Percentiles rank a stretch among this genome's conserved stretches.
phyloP scores from a whole-genome alignment of 1,140 invertebrate species.

The Pseudomyrmex sp. region DNA sequence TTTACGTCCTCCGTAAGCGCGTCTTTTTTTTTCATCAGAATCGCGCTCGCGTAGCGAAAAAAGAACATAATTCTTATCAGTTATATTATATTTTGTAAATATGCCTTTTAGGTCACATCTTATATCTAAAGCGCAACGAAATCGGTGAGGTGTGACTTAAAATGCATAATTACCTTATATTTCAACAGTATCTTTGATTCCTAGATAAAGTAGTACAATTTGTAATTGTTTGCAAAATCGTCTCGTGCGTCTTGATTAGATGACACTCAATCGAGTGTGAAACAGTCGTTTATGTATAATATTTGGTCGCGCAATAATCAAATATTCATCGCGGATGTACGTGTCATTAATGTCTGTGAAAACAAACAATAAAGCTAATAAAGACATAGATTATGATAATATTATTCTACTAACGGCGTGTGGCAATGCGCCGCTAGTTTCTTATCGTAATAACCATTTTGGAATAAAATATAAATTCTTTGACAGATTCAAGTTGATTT shows the following conservation, averaged over 20 bases:
- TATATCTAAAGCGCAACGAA: too few relatives aligned
- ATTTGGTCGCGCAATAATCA: neutral
- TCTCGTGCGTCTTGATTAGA: conserved; percentile 25
- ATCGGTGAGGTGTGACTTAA: too few relatives aligned
- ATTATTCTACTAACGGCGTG: neutral
- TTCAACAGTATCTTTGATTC: neutral
- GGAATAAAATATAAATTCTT: too few relatives aligned
- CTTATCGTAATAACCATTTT: too few relatives aligned
- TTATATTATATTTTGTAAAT: too few relatives aligned
- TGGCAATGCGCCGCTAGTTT: neutral
- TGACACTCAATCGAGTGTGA: neutral
- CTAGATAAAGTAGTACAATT: neutral
- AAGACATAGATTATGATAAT: conserved; percentile 30
- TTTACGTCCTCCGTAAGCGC: conserved; percentile 26
- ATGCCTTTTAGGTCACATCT: too few relatives aligned
- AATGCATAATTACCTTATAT: too few relatives aligned
- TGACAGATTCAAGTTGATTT: too few relatives aligned
- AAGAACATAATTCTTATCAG: neutral
- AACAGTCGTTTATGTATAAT: conserved; percentile 4
- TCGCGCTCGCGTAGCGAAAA: conserved; percentile 19
- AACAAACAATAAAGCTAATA: conserved; percentile 26
- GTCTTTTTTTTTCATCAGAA: neutral
- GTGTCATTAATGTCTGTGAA: conserved; percentile 23
- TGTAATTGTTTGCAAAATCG: conserved; percentile 62
- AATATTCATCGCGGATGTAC: conserved; percentile 6